Conservation (phyloP, 1,140 invertebrate genomes). For the Calycopis cecrops region DNA sequence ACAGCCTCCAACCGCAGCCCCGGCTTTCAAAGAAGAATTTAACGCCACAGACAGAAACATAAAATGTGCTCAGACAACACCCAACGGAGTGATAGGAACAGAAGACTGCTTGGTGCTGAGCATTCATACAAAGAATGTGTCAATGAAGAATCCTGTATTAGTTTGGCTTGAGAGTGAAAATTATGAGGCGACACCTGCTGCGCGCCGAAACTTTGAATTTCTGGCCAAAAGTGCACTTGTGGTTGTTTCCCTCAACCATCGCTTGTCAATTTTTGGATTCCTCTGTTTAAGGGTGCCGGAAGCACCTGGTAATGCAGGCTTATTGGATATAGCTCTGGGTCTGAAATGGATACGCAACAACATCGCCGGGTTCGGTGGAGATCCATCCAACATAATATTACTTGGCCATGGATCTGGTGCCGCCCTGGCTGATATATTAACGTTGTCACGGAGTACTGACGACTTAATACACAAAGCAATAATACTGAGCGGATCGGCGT, state of each 20-base stretch:
- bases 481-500: conserved; percentile 78
- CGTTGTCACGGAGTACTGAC: conserved; percentile 77
- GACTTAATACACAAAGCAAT: conserved; percentile 76
- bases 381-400: conserved; percentile 78
- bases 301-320: conserved; percentile 78
- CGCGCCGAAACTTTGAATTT: conserved; percentile 30
- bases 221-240: conserved; percentile 42
- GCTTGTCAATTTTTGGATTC: conserved; percentile 76
- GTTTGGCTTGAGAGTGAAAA: conserved; percentile 56
- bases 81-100: conserved; percentile 41
- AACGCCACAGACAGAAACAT: conserved; percentile 38
- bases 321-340: conserved; percentile 79
- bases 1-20: conserved; percentile 47
- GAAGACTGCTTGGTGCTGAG: conserved; percentile 58
- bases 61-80: conserved; percentile 51
- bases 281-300: conserved; percentile 75
- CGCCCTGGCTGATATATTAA: conserved; percentile 77
- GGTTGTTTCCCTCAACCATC: conserved; percentile 50
- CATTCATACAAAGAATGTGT: conserved; percentile 45
- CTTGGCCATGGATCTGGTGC: conserved; percentile 79
- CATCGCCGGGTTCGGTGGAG: conserved; percentile 79
- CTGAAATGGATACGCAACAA: conserved; percentile 80
- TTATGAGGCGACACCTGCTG: conserved; percentile 34
- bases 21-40: conserved; percentile 37
- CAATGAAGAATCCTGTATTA: conserved; percentile 47